Base-by-base conservation (phyloP, 2,888 invertebrate species). In the Heliconius ethilla region DNA sequence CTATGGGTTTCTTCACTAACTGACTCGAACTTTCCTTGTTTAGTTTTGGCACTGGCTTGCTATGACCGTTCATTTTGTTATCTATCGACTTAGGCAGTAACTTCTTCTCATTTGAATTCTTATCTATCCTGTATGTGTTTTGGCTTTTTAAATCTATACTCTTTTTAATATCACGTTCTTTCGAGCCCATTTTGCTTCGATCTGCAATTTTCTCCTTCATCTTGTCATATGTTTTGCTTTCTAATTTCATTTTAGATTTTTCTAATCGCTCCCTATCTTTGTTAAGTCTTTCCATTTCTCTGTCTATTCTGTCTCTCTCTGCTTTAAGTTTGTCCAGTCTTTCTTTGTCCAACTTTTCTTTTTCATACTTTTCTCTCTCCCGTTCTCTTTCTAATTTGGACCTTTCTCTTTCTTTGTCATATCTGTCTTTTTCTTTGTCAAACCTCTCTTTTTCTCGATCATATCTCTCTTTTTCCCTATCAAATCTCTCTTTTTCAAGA, bases 81-180 rank as follows among this genome's bases (percentile, higher is more conserved):
- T 91, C 87, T 76, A 82, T 83, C 78, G 85, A 87, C 80, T 89
- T 92, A 82, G 88, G 84, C 75, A 85, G 10, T 29, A 72, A 10
- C 55, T 79, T 83, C 72, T 79, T 83, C 62, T 94, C 93, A 83
- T 90, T 90, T 2, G 87, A 89, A 78, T 92, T 93, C 82, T 91
- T 93, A 81, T 94, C 94, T 94, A 95, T 94, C 87, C 95, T 91
- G 82, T 92, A 92, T n/a, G 92, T 92, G 78, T 92, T 94, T 83
- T 94, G 92, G 83, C 88, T 91, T 84, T 94, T 92, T 82, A 93
- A 87, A 84, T 94, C 94, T 89, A 94, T 93, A 82, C 85, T 92
- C 82, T 91, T 92, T 81, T 92, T 93, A 29, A 84, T 76, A 73
- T 87, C 89, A 79, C 83, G 84, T 76, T 85, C 86, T 33, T 78